Evolutionary conservation across 2,888 invertebrate species (phyloP), one percentile per base, ranked within the genome.

Genomic region (Acanthococcus lagerstroemiae): DNA sequence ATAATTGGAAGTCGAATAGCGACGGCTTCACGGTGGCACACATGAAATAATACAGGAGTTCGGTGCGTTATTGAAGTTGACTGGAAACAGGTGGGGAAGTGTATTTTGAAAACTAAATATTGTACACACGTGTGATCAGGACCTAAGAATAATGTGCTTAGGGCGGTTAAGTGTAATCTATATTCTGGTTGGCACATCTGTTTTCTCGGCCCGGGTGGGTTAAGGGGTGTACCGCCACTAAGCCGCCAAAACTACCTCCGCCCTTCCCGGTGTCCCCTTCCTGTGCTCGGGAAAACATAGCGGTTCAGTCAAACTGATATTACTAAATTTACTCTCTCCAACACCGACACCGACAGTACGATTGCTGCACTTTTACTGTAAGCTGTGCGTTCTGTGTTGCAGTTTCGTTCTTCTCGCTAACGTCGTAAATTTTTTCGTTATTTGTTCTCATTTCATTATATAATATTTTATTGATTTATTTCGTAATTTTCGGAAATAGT

Each of bases 61-160:
- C n/a, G n/a, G n/a, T n/a, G n/a, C n/a, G n/a, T n/a, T n/a, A n/a
- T n/a, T n/a, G n/a, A n/a, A n/a, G n/a, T n/a, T n/a, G n/a, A n/a
- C n/a, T n/a, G n/a, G n/a, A n/a, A n/a, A n/a, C n/a, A n/a, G n/a
- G n/a, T n/a, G n/a, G n/a, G n/a, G n/a, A n/a, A n/a, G n/a, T n/a
- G n/a, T n/a, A n/a, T n/a, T n/a, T n/a, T n/a, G n/a, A n/a, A 55
- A 55, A 55, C 55, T 55, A 55, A 55, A 55, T 55, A 55, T 55
- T 55, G 55, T 55, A 55, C n/a, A 61, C 50, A 61, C 61, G 61
- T 61, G 61, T 61, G 50, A 61, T 30, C 50, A 37, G 52, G 61
- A 61, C 61, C 61, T 52, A 50, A 61, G 52, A 50, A 61, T 61
- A 61, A 61, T 61, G 61, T 37, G 61, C 61, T 61, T 61, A 61